Evolutionary conservation across 2,888 invertebrate species (phyloP), one percentile per base, ranked within the genome.

Genomic region (Girardia tigrina): DNA sequence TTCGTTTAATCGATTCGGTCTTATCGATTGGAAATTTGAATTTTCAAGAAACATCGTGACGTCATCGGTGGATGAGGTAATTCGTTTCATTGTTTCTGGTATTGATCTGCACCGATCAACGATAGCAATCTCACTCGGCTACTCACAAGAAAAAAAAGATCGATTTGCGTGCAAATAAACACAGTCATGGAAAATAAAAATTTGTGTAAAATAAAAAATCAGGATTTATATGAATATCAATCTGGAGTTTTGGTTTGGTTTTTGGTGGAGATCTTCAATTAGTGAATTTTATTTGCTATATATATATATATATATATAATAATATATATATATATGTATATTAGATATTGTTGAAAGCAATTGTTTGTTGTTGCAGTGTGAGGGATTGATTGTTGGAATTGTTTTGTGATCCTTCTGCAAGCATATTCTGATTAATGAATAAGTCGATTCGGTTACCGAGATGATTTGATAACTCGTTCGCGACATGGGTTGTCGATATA

Each of bases 351-450:
- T 56, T 56, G 56, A 56, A 56, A 56, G 56, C 56, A 16, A 56
- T 56, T 16, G 56, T 56, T 56, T 56, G 56, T 56, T 56, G 56
- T 16, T 56, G 56, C 23, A 56, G 23, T 8, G 8, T 12, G n/a
- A 56, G n/a, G 6, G 56, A 56, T 6, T 56, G n/a, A 23, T 56
- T 56, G n/a, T 56, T 56, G 4, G 56, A 56, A 56, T 56, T 56
- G 56, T 16, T 16, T 56, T 4, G 56, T 6, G 4, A 20, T 8
- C 56, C 56, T 6, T 56, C 56, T 6, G 56, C 56, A n/a, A 12
- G 56, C 56, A 56, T 56, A n/a, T 56, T 56, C 56, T 56, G 56
- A 56, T 56, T 56, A 23, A 56, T 56, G n/a, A 56, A 56, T 56
- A 56, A n/a, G n/a, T 56, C 56, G 56, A 56, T 56, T 56, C 56